Base-by-base conservation (phyloP, 2,797 vertebrate species). In the Thripadectes ignobilis region DNA sequence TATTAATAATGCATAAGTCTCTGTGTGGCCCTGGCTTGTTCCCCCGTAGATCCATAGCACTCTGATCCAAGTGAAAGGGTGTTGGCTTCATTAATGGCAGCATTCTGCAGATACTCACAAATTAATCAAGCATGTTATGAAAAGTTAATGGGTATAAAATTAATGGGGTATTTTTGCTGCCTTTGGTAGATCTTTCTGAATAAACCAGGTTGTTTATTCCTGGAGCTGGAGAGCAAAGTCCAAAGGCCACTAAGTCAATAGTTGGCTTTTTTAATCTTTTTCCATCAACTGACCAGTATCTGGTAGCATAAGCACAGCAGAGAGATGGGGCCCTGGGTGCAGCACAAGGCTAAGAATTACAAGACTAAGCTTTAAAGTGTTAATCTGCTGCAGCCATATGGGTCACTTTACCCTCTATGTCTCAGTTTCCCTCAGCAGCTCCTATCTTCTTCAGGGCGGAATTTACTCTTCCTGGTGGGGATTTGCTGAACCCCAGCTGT, bases 51-150 rank as follows among this genome's bases (percentile, higher is more conserved):
- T 88, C 73, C 15, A 13, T 16, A 46, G 45, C 19, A 21, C 57
- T 93, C 36, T 67, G 80, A 88, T 88, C 36, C 2, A 1, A 65
- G 67, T 32, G 46, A 85, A 89, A 88, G 68, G 30, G 38, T 66
- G 57, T 76, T 61, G 69, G 1, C 83, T 93, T 91, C 85, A 62
- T 77, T 94, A 90, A 71, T 51, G 52, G 30, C n/a, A 92, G 12
- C 41, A 29, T 95, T 92, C 74, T 89, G 85, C n/a, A 82, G 83
- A 76, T 54, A 46, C n/a, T 58, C 41, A 58, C 27, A 72, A 82
- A 77, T 82, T 93, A 95, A 81, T 92, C 77, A 92, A 84, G 52
- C 45, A 34, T 80, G 57, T 55, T 89, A 62, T 83, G 75, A 88
- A 20, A 92, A 77, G 54, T 58, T 95, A 95, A 87, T 54, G 39